Base-by-base conservation (phyloP, 2,797 vertebrate species). In the Dryobates pubescens region DNA sequence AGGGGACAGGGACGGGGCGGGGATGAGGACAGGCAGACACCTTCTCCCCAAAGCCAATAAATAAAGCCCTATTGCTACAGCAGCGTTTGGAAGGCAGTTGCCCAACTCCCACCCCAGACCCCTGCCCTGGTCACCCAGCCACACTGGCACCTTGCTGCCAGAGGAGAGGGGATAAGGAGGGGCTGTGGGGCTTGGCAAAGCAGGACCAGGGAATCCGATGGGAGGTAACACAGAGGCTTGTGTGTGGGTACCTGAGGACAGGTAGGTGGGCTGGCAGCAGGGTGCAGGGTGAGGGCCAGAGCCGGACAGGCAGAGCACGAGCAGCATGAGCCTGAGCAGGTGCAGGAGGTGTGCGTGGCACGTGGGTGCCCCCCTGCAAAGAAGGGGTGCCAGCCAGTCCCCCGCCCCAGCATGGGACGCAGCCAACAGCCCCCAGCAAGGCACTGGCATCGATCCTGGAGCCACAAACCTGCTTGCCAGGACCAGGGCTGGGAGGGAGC, bases 31-130 rank as follows among this genome's bases (percentile, higher is more conserved):
- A n/a, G 82, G 70, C 78, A 63, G 61, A 24, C 5, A 17, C 82
- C 93, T 91, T 83, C 90, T 95, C 82, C 94, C 58, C 94, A 34
- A 62, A 96, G 93, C 94, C 94, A 97, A 97, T 98, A 97, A 98
- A 97, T 97, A 97, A 97, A 88, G 77, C 57, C 86, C 63, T 88
- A 83, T 86, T 10, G 14, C 91, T 92, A 78, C 89, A 72, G 91
- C 88, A 87, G 90, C 80, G 64, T 63, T 26, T 53, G 75, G 67
- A 86, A 79, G 64, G 61, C 7, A 2, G 45, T 59, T 62, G 51
- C 69, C 70, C 62, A 41, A 14, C 43, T 8, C 0, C 54, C 81
- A 47, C 19, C 82, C 73, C 2, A 5, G 32, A 15, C 34, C 45
- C 53, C 57, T 7, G 3, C 53, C 65, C 59, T 24, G 54, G 58